Evolutionary conservation across 1,140 invertebrate species (phyloP).

Genomic region (Tenebrio molitor): DNA sequence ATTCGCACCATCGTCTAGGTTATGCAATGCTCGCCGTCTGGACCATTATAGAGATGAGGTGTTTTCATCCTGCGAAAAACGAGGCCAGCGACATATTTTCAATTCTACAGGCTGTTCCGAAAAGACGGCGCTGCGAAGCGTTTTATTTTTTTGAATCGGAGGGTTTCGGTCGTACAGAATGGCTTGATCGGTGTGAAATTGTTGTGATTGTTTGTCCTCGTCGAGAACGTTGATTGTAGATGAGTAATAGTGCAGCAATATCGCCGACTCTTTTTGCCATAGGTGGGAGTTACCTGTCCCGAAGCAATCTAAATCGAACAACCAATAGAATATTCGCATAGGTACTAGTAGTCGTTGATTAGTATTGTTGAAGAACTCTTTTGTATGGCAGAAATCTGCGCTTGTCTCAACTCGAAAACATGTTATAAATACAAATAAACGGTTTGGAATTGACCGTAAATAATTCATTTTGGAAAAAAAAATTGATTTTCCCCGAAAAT

Average conservation of each 20-base stretch:
- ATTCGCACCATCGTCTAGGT: constrained; percentile 37
- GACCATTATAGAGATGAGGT: constrained; percentile 29
- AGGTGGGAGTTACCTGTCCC: constrained; percentile 42
- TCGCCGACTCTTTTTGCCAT: background rate
- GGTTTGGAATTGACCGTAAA: no score
- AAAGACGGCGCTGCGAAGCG: background rate
- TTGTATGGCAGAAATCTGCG: background rate
- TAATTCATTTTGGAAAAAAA: no score
- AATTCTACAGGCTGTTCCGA: background rate
- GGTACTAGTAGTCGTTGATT: background rate
- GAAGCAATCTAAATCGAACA: constrained; percentile 4
- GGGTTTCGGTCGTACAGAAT: no score
- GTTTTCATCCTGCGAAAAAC: constrained; percentile 35
- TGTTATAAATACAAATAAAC: no score
- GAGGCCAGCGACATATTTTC: constrained; percentile 36
- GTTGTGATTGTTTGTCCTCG: no score
- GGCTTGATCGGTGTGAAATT: no score
- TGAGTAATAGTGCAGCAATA: background rate
- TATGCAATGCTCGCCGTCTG: constrained; percentile 29
- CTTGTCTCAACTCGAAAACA: no score
- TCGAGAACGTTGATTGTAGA: background rate
- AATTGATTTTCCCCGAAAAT: no score
- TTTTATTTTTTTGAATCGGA: background rate
- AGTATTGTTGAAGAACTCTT: background rate
- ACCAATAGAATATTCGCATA: constrained; percentile 1